Base-by-base conservation (phyloP, 2,888 invertebrate species). In the Deilephila elpenor region DNA sequence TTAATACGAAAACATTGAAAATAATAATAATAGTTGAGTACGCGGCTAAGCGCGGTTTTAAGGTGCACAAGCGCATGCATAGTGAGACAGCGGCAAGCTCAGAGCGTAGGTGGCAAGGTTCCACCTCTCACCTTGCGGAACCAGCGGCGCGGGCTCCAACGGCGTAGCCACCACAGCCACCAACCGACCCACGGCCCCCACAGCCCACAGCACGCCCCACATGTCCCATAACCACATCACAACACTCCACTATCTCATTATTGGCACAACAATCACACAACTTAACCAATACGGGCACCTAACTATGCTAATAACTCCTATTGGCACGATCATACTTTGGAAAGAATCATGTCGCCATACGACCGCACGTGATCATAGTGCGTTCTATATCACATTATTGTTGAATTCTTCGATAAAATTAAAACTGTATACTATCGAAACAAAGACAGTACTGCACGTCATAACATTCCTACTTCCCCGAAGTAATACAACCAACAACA, bases 171-270 rank as follows among this genome's bases (percentile, higher is more conserved):
- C 83, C 83, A 90, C 90, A 80, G 86, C 88, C 82, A 86, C 86
- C 86, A 92, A 86, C 86, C 90, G 91, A 83, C 86, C 88, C 88
- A 91, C 87, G 80, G 89, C 87, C 88, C 89, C 91, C 85, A 91
- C 86, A 84, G 86, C 88, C 93, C 92, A 93, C 87, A 94, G 87
- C 91, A 91, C 91, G 83, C 92, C 90, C 94, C 94, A 93, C 93
- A 94, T 91, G 92, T 94, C 93, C 94, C 94, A 92, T 90, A 92
- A 90, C 92, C 93, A 93, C 94, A 93, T 93, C 94, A 94, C 94
- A 92, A 88, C 93, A 94, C 93, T 89, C 85, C 94, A 94, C 94
- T 94, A 94, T 94, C 94, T 94, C 94, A 94, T 94, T 89, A 93
- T 94, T 93, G 92, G 92, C 93, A 94, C 93, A 92, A 92, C 90